Evolutionary conservation across 2,113 vertebrate genomes (phyloP), one percentile per base, ranked within the genome.

Genomic region (Pogonocichla stellata): DNA sequence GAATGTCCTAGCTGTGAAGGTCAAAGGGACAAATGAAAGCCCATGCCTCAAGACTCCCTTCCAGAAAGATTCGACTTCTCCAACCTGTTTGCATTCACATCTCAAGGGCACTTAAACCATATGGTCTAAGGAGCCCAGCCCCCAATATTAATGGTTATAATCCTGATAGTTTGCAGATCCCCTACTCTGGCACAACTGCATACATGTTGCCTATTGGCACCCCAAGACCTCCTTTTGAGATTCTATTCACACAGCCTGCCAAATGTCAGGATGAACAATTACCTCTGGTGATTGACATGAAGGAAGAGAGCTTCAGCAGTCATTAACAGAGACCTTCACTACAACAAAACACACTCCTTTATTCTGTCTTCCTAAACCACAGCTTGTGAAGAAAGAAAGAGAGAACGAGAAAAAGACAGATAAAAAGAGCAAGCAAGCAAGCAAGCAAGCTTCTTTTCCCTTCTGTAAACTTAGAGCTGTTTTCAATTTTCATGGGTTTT

Each of bases 181-280:
- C 31, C 48, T 62, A 34, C n/a, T 36, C 70, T 58, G 66, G 54
- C 48, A 82, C 40, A 79, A 70, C n/a, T 12, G 5, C 42, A 70
- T 0, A 1, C 28, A 31, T 16, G 23, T 48, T 11, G 50, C 69
- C 54, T 80, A 42, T 42, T 70, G 48, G 77, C 61, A 58, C 36
- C 60, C 56, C 80, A 90, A 94, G 89, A 83, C 56, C 80, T 84
- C 56, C 69, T 71, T 83, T 84, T 74, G 77, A 96, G 83, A 64
- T 71, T 82, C 51, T 90, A 43, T 43, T 71, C 67, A 74, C 65
- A 89, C 19, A 75, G 62, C 50, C 47, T 67, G 66, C 23, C 72
- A 71, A 54, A 84, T 29, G 25, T 85, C 48, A 67, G 53, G 71
- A 62, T 53, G 56, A 91, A 92, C 86, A 92, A 91, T 93, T 60